phyloP scores from a whole-genome alignment of 2,888 invertebrate species.

The Eretmocerus hayati region DNA sequence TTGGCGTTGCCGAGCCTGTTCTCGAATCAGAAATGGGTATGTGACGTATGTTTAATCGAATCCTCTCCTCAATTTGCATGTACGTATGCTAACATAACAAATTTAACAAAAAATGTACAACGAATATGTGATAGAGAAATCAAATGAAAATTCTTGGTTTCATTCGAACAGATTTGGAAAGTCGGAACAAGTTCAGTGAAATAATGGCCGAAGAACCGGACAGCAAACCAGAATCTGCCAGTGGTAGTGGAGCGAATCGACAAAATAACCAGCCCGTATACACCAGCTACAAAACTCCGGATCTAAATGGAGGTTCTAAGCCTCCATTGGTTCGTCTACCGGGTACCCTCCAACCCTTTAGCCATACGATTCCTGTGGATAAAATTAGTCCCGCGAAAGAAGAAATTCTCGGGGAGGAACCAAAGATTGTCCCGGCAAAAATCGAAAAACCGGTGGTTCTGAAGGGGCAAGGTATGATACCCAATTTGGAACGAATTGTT shows the following conservation, averaged over 20 bases:
- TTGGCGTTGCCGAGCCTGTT: constrained; percentile 44
- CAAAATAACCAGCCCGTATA: constrained; percentile 32
- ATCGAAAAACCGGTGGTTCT: constrained; percentile 3
- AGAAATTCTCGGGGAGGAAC: background rate
- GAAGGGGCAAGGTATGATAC: constrained; percentile 9
- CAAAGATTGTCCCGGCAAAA: background rate
- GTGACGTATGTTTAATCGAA: background rate
- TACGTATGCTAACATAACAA: no score
- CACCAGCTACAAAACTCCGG: constrained; percentile 41
- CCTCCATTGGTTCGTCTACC: constrained; percentile 38
- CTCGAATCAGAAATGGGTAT: constrained; percentile 33
- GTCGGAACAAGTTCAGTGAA: constrained; percentile 34
- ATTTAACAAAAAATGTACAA: background rate
- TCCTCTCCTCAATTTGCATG: no score
- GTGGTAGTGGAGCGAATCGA: background rate
- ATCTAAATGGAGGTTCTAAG: constrained; percentile 36
- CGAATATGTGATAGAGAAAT: no score
- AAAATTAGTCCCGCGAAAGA: constrained; percentile 35
- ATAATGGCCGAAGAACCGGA: constrained; percentile 26
- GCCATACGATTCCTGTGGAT: constrained; percentile 43
- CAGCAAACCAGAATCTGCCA: constrained; percentile 22
- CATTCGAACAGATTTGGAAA: constrained; percentile 30
- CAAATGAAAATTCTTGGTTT: background rate
- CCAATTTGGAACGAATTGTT: constrained; percentile 25
- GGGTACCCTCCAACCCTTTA: constrained; percentile 40